Percentiles rank a stretch among this genome's conserved stretches.
Evolutionary conservation across 2,113 vertebrate species (phyloP).

Genomic region (Gorsachius goisagi): DNA sequence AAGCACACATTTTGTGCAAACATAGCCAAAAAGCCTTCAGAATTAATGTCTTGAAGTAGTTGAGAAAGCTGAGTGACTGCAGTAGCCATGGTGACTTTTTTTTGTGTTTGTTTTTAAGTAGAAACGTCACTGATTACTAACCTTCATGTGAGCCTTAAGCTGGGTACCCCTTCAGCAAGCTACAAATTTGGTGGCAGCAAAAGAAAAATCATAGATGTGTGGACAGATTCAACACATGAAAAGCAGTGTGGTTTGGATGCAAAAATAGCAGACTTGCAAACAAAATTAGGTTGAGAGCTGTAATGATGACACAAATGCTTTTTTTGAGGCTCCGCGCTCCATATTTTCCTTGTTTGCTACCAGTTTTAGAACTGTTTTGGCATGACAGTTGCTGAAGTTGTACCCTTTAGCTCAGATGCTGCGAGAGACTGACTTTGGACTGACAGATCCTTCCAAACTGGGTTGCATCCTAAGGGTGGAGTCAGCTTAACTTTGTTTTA

Average conservation of each 20-base stretch:
- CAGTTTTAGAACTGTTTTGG: neutral
- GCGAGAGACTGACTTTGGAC: neutral
- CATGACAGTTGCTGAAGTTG: neutral
- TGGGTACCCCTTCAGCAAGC: neutral
- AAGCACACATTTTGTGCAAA: neutral
- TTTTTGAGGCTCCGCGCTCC: neutral
- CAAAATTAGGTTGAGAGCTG: conserved; percentile 1
- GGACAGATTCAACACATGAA: neutral
- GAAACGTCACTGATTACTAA: neutral
- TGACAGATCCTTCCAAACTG: neutral
- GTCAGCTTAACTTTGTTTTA: neutral
- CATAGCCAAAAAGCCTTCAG: neutral
- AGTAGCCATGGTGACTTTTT: conserved; percentile 1
- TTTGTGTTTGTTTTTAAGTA: neutral
- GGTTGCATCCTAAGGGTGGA: neutral
- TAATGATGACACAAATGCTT: neutral
- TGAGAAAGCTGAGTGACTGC: neutral
- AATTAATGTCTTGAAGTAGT: neutral
- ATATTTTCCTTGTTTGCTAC: neutral
- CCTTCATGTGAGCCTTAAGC: neutral
- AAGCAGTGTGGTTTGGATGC: neutral
- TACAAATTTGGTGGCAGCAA: neutral
- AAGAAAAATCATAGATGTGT: neutral
- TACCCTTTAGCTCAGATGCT: neutral
- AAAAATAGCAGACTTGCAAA: neutral